A percentile compares a stretch with the other conserved stretches of the same genome.
Evolutionary conservation across 2,888 invertebrate genomes (phyloP).

Genomic region (Quadroppia sp.): DNA sequence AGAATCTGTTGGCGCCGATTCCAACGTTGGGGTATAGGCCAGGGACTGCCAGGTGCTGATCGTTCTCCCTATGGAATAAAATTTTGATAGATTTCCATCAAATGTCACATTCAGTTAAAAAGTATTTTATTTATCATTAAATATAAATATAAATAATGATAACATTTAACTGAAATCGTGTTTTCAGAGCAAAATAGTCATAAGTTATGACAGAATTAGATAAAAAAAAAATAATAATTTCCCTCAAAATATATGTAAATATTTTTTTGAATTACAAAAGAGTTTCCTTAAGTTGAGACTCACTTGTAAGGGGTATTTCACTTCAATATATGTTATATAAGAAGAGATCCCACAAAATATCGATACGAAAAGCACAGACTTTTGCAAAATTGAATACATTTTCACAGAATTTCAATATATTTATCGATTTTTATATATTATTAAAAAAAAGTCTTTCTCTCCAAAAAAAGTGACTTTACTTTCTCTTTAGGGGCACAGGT

Average conservation of each 20-base stretch:
- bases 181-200: too few relatives aligned
- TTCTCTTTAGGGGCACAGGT: too few relatives aligned
- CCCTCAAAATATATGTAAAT: too few relatives aligned
- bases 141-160: neutral
- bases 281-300: slow-evolving; percentile 12
- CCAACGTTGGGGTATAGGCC: slow-evolving; percentile 50
- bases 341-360: neutral
- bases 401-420: too few relatives aligned
- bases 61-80: slow-evolving; percentile 48
- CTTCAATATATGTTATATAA: slow-evolving; percentile 48
- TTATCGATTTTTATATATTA: too few relatives aligned
- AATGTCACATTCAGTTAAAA: too few relatives aligned
- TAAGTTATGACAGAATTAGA: too few relatives aligned
- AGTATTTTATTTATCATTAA: slow-evolving; percentile 5
- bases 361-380: neutral
- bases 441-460: too few relatives aligned
- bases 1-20: slow-evolving; percentile 40
- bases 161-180: too few relatives aligned
- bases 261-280: too few relatives aligned
- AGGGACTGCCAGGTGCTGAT: slow-evolving; percentile 50
- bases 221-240: too few relatives aligned
- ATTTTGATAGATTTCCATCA: neutral
- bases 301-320: slow-evolving; percentile 45
- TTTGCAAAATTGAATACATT: neutral
- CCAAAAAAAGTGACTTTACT: too few relatives aligned